Evolutionary conservation across 2,888 invertebrate species (phyloP).

Genomic region (Nomada goodeniana): DNA sequence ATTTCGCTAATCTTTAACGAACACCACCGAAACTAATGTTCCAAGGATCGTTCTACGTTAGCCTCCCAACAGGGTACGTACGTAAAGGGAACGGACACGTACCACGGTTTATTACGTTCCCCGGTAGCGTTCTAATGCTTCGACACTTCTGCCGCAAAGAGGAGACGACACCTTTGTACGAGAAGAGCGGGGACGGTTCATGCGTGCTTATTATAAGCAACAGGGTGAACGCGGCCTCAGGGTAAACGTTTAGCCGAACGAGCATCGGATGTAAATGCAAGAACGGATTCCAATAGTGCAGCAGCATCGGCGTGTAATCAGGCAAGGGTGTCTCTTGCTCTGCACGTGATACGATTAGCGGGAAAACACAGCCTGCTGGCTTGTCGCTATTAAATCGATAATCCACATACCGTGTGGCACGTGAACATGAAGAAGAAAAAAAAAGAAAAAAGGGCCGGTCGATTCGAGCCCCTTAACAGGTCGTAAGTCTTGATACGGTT

Average conservation of each 20-base stretch:
- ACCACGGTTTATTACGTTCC: too few species aligned
- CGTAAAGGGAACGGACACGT: too few species aligned
- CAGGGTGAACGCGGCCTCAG: constrained; percentile 3
- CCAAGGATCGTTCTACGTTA: too few species aligned
- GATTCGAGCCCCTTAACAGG: constrained; percentile 35
- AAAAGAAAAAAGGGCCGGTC: constrained; percentile 43
- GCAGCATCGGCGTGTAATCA: constrained; percentile 45
- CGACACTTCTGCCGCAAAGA: too few species aligned
- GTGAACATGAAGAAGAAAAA: constrained; percentile 48
- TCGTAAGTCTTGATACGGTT: constrained; percentile 4
- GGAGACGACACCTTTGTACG: neutral
- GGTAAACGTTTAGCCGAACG: constrained; percentile 28
- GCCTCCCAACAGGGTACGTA: too few species aligned
- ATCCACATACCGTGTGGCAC: constrained; percentile 44
- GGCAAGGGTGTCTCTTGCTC: constrained; percentile 53
- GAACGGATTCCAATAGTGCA: constrained; percentile 43
- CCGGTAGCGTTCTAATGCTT: too few species aligned
- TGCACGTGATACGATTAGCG: constrained; percentile 57
- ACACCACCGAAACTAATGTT: neutral
- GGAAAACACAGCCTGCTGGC: constrained; percentile 58
- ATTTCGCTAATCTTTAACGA: neutral
- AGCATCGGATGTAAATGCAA: constrained; percentile 43
- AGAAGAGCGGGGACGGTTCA: neutral
- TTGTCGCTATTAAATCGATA: constrained; percentile 57
- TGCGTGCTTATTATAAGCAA: constrained; percentile 4